Base-by-base conservation (phyloP, 2,888 invertebrate species). In the Limnephilus lunatus region DNA sequence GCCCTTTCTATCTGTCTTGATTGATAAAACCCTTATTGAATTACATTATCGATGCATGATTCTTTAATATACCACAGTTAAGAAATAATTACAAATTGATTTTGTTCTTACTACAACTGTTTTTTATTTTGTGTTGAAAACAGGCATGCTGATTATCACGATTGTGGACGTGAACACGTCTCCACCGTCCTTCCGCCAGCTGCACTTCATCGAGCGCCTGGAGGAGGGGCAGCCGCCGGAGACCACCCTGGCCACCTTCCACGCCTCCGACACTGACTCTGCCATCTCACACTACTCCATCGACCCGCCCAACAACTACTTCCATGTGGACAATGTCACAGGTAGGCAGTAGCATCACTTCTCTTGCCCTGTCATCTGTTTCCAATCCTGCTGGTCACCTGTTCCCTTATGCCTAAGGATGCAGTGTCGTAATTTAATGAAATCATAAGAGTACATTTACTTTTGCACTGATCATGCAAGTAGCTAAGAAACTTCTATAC, bases 221-320 rank as follows among this genome's bases (percentile, higher is more conserved):
- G 96, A 97, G 90, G 99, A 99, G 95, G 99, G 98, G 94, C 98
- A 98, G 94, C 98, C 98, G 0, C 95, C 97, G 0, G 98, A 98
- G 14, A 97, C 98, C 0, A 96, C 98, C 14, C 97, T 99, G 3
- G 97, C 97, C 82, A 98, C 98, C 0, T 97, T 98, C 94, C 96
- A 97, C 25, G 98, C 98, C 0, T 97, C 97, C 0, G 99, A 99
- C 94, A 97, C 96, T 92, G 98, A 99, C 94, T 98, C 98, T 0
- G 98, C 98, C 89, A 98, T 98, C 93, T 97, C 98, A 0, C 97
- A 97, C 92, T 98, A 98, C 94, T 95, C 97, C 1, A 97, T 98
- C 86, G 95, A 97, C 85, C 98, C 97, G 0, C 97, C 97, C 0
- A 98, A 96, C 94, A 97, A 97, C 0, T 98, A 98, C 95, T 98